Conservation (phyloP, 64 coral and sea anemone species). For the Orbicella faveolata region DNA sequence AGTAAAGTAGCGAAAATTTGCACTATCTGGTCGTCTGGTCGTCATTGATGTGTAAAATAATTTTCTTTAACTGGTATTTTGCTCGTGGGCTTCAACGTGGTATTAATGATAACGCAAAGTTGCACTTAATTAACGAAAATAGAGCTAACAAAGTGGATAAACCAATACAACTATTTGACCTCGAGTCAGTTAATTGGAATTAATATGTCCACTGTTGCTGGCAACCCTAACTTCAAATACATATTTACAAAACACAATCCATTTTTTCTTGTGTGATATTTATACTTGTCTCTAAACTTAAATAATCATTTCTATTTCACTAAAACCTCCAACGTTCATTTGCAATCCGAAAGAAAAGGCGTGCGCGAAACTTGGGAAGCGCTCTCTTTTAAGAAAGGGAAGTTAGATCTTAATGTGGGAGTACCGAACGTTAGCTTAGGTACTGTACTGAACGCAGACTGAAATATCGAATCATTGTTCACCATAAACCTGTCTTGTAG, state of each 20-base stretch:
- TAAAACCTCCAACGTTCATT: neutral
- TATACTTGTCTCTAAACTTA: neutral
- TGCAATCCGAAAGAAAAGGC: constrained; percentile 18
- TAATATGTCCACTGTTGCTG: neutral
- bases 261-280: neutral
- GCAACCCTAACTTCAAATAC: neutral
- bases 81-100: neutral
- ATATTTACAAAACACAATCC: neutral
- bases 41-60: neutral
- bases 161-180: neutral
- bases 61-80: neutral
- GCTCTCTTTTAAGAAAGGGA: constrained; percentile 39
- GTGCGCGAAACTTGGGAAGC: constrained; percentile 8
- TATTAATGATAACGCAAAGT: neutral
- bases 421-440: neutral
- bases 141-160: neutral
- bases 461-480: constrained; percentile 31
- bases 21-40: neutral
- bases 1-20: neutral
- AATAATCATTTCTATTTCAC: constrained; percentile 8
- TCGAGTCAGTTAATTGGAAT: neutral
- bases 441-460: constrained; percentile 1
- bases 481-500: neutral
- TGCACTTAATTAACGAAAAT: neutral
- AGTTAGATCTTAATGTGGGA: neutral